Evolutionary conservation across 2,888 invertebrate species (phyloP).

Genomic region (Timema cristinae): DNA sequence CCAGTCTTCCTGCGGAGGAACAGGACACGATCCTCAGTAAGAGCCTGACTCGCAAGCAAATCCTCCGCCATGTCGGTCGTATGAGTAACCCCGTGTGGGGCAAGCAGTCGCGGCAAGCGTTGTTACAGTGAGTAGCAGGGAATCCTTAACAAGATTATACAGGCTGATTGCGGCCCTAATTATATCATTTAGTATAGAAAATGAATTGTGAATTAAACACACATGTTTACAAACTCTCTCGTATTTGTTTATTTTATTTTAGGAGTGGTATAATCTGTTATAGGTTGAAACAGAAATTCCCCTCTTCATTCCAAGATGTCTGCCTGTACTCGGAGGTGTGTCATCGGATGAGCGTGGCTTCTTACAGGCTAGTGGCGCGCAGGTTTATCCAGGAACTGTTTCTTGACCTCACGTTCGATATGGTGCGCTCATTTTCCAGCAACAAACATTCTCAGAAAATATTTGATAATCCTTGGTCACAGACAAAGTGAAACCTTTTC

Average conservation of each 20-base stretch:
- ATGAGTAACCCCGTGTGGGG: slow-evolving; percentile 75
- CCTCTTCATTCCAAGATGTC: slow-evolving; percentile 62
- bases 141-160: too few relatives aligned
- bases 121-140: slow-evolving; percentile 54
- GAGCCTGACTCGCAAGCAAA: slow-evolving; percentile 51
- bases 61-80: slow-evolving; percentile 67
- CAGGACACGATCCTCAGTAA: slow-evolving; percentile 31
- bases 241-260: too few relatives aligned
- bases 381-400: slow-evolving; percentile 92
- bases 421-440: slow-evolving; percentile 36
- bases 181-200: too few relatives aligned
- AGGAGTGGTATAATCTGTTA: slow-evolving; percentile 28
- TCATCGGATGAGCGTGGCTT: slow-evolving; percentile 69
- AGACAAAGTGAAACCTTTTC: too few relatives aligned
- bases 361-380: slow-evolving; percentile 77
- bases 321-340: slow-evolving; percentile 93
- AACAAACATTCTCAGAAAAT: too few relatives aligned
- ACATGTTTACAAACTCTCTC: too few relatives aligned
- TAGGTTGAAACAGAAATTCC: slow-evolving; percentile 52
- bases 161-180: too few relatives aligned
- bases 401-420: slow-evolving; percentile 74
- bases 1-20: slow-evolving; percentile 9
- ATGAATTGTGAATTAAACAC: too few relatives aligned
- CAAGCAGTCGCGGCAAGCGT: slow-evolving; percentile 74
- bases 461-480: too few relatives aligned